Evolutionary conservation across 2,888 invertebrate genomes (phyloP), one percentile per base, ranked within the genome.

Genomic region (Nephrotoma flavescens): DNA sequence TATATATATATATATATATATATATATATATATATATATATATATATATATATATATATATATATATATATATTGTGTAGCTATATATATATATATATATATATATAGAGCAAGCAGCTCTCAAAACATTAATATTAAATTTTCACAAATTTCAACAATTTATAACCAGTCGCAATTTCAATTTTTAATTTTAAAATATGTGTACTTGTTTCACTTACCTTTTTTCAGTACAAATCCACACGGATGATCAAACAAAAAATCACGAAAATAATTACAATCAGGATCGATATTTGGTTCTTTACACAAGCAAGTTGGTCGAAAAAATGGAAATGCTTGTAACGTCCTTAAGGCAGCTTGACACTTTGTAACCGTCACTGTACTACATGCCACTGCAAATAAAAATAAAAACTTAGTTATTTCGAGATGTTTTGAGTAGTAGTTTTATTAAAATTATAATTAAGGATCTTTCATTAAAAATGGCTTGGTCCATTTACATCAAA

Each of bases 201-300:
- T 31, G 31, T 3, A 31, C 1, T 31, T 31, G 2, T 84, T 86
- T 85, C 44, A 89, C 93, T 92, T 92, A 97, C 97, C 97, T 94
- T 97, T 97, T 92, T 96, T 96, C 91, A 95, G 94, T 89, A 97
- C 97, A 92, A 96, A 96, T 90, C 96, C 96, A 93, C 97, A 97
- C 88, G 97, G 97, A 93, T 97, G 97, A 92, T 97, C 97, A 92
- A 97, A 97, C 89, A 97, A 94, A 92, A 97, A 97, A 93, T 97
- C 97, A 91, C 96, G 95, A 93, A 97, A 97, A 90, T 96, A 96
- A 93, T 97, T 97, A 92, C 97, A 97, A 90, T 97, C 97, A 88
- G 96, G 97, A 92, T 97, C 97, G 90, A 96, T 95, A 92, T 95
- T 96, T 83, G 97, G 97, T 90, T 97, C 97, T 89, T 96, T 95